Base-by-base conservation (phyloP, 1,140 invertebrate genomes). In the Hyles vespertilio region DNA sequence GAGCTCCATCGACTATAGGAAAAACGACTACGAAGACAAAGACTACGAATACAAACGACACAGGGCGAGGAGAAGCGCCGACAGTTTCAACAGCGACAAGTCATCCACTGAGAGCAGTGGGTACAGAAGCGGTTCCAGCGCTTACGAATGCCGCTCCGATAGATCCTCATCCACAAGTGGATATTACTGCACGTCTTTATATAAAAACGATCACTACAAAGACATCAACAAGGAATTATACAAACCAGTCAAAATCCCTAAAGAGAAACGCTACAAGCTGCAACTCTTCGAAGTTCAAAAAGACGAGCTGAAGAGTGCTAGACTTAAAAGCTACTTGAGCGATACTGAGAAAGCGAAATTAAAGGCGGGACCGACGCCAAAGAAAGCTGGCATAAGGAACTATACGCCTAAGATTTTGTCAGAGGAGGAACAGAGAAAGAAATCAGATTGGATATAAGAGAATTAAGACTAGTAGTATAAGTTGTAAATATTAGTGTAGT, bases 321-420 rank as follows among this genome's bases (percentile, higher is more conserved):
- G 91, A 51, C 90, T 93, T 53, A 92, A 92, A 69, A 91, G 91
- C 51, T 92, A 92, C 70, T 72, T 92, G 53, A 91, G 90, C 51
- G 91, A 92, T 55, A 81, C 89, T 32, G 90, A 91, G 67, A 87
- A 91, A 68, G 85, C 79, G 2, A 87, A 89, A 60, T 55, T 73
- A 32, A 81, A 79, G 33, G 58, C 64, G 6, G 75, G 53, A 10
- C 51, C 74, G 36, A 78, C 89, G 56, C 81, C 81, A 6, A 52
- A 51, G n/a, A 91, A 89, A 89, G 70, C 81, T 89, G 92, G 92
- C 6, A 92, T 93, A 65, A 89, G 92, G 61, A 93, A 93, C 76
- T 93, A 93, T 60, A 93, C 91, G 3, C 92, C 93, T 0, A 93
- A 93, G 73, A 93, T 92, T 32, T 74, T 93, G 32, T 89, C 89